Evolutionary conservation across 2,888 invertebrate genomes (phyloP).

Genomic region (Melieria crassipennis): DNA sequence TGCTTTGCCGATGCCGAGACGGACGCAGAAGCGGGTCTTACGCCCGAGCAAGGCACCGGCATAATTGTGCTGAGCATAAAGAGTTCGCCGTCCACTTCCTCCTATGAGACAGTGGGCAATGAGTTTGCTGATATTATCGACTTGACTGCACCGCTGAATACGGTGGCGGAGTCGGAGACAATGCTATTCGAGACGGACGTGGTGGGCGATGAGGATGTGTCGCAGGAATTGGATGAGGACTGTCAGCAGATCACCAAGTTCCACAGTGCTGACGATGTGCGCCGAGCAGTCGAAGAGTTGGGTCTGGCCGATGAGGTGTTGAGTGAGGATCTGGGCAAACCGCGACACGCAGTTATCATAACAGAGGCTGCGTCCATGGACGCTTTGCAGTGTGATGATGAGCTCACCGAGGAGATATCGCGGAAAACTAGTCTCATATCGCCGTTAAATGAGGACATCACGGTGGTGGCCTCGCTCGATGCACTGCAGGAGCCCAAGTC

Average conservation of each 20-base stretch:
- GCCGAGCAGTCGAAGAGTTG: constrained; percentile 26
- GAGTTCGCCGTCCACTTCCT: constrained; percentile 66
- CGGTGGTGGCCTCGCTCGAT: constrained; percentile 56
- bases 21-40: constrained; percentile 44
- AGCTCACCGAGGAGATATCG: constrained; percentile 69
- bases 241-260: constrained; percentile 53
- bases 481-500: constrained; percentile 67
- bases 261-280: constrained; percentile 65
- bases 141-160: constrained; percentile 39
- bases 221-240: constrained; percentile 36
- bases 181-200: constrained; percentile 21
- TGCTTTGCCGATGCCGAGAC: constrained; percentile 55
- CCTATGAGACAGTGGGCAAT: constrained; percentile 66
- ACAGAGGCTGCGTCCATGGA: constrained; percentile 78
- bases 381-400: constrained; percentile 67
- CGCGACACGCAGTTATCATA: constrained; percentile 76
- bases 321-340: constrained; percentile 47
- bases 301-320: constrained; percentile 36
- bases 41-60: constrained; percentile 45
- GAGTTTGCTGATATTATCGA: constrained; percentile 62
- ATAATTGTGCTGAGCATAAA: constrained; percentile 55
- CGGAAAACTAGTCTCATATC: constrained; percentile 69
- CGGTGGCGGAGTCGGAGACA: constrained; percentile 25
- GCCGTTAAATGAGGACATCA: constrained; percentile 74
- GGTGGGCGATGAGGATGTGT: constrained; percentile 24